Conservation (phyloP, 1,140 invertebrate species). For the Hesperophylax magnus region DNA sequence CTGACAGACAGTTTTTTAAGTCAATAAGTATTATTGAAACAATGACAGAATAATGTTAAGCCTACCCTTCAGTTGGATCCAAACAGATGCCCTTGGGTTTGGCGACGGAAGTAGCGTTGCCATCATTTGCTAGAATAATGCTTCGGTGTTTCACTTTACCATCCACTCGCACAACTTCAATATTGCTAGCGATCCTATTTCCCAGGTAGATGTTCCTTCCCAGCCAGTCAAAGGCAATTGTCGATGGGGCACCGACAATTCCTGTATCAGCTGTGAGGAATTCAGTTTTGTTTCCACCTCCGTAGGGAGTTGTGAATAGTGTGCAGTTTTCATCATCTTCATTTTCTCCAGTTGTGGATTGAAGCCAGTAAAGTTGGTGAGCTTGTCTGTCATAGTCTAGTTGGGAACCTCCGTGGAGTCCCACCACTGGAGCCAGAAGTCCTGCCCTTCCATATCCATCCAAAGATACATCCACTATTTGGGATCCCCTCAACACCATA, state of each 20-base stretch:
- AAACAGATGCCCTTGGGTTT: constrained; percentile 90
- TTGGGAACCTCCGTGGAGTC: constrained; percentile 89
- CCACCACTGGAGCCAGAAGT: constrained; percentile 90
- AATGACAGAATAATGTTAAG: background rate
- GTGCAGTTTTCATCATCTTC: constrained; percentile 86
- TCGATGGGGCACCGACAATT: constrained; percentile 91
- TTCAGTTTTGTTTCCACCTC: constrained; percentile 89
- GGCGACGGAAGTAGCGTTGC: constrained; percentile 87
- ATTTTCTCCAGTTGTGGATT: constrained; percentile 80
- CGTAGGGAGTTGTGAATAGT: constrained; percentile 86
- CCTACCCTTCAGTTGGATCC: constrained; percentile 90
- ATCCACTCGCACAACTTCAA: constrained; percentile 92
- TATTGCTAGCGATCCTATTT: constrained; percentile 91
- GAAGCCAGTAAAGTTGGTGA: constrained; percentile 88
- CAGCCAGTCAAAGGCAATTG: constrained; percentile 96
- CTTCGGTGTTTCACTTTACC: constrained; percentile 87
- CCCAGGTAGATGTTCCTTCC: constrained; percentile 96
- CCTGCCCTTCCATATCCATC: constrained; percentile 83
- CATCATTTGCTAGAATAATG: constrained; percentile 92
- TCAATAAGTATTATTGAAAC: too few relatives aligned
- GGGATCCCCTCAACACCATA: constrained; percentile 91
- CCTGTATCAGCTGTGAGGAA: constrained; percentile 86
- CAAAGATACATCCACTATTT: constrained; percentile 88
- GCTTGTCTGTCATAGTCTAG: constrained; percentile 93
- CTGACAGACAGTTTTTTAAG: too few relatives aligned